Percentiles rank a stretch among this genome's conserved stretches.
These are phyloP conservation scores for Campylorhamphus procurvoides DNA, from an alignment of 2,113 vertebrate species.

Conservation along the genomic window DNA sequence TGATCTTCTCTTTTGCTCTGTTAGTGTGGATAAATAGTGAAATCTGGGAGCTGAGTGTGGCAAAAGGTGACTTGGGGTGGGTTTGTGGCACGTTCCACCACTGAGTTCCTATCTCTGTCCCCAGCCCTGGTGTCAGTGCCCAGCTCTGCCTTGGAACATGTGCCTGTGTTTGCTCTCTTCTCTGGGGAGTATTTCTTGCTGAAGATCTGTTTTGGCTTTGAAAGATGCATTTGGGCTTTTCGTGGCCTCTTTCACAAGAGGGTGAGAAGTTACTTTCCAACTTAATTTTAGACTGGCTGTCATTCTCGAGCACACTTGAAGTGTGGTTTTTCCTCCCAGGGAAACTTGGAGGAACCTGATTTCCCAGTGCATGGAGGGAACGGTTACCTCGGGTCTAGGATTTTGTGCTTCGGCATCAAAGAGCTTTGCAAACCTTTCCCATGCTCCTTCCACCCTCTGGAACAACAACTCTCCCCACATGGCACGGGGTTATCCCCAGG, in stretches of 20 bases:
- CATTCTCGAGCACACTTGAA: background rate
- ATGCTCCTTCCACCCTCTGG: background rate
- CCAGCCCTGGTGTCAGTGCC: background rate
- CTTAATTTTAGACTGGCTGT: constrained; percentile 33
- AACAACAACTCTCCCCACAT: background rate
- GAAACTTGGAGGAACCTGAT: background rate
- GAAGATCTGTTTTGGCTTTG: constrained; percentile 14
- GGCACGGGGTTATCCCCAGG: constrained; percentile 11
- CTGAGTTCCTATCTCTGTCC: background rate
- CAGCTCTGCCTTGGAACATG: background rate
- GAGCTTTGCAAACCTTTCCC: constrained; percentile 4
- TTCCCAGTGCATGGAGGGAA: background rate
- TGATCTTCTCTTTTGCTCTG: background rate
- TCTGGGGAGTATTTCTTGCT: background rate
- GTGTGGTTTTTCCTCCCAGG: background rate
- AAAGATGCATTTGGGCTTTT: constrained; percentile 21
- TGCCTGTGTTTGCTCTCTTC: background rate
- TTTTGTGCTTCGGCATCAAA: constrained; percentile 37
- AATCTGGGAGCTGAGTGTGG: background rate
- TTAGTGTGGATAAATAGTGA: background rate
- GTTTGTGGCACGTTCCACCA: background rate
- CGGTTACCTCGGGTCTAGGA: constrained; percentile 11
- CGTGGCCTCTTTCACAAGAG: constrained; percentile 41
- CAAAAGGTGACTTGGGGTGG: background rate
- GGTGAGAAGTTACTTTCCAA: constrained; percentile 34